Conservation (phyloP, 1,140 invertebrate genomes). For the Drosophila leontia region DNA sequence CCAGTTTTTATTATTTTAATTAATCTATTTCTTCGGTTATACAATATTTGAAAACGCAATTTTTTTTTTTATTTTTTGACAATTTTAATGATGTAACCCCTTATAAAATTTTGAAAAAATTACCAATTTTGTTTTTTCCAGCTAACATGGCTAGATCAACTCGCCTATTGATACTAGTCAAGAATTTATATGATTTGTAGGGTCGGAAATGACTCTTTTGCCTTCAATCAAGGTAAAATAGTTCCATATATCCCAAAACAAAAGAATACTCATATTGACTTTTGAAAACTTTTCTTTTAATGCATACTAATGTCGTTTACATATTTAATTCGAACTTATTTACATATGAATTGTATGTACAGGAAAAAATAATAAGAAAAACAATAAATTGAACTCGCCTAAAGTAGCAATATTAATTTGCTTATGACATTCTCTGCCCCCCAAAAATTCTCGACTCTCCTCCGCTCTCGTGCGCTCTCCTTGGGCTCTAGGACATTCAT, state of each 20-base stretch:
- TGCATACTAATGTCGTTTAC: conserved; percentile 56
- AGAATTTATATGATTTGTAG: too few species aligned
- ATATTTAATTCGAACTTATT: conserved; percentile 76
- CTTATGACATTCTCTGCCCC: conserved; percentile 63
- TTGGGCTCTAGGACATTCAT: conserved; percentile 80
- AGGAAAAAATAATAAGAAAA: conserved; percentile 64
- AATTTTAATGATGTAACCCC: too few species aligned
- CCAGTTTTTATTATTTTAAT: too few species aligned
- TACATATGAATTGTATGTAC: conserved; percentile 80
- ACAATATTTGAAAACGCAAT: too few species aligned
- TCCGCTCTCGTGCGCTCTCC: conserved; percentile 42
- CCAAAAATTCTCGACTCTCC: conserved; percentile 12
- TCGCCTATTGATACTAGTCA: too few species aligned
- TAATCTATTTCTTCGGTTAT: too few species aligned
- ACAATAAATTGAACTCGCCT: conserved; percentile 73
- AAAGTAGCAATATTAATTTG: conserved; percentile 70
- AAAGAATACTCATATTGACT: neutral
- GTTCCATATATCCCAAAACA: neutral
- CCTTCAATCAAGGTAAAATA: neutral
- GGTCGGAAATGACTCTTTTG: too few species aligned
- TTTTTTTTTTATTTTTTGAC: too few species aligned
- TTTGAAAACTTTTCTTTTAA: conserved; percentile 52
- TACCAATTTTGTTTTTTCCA: too few species aligned
- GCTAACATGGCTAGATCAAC: too few species aligned
- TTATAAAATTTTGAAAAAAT: neutral